A percentile compares a stretch with the other conserved stretches of the same genome.
Evolutionary conservation across 2,888 invertebrate species (phyloP).

Genomic region (Auanema freiburgensis): DNA sequence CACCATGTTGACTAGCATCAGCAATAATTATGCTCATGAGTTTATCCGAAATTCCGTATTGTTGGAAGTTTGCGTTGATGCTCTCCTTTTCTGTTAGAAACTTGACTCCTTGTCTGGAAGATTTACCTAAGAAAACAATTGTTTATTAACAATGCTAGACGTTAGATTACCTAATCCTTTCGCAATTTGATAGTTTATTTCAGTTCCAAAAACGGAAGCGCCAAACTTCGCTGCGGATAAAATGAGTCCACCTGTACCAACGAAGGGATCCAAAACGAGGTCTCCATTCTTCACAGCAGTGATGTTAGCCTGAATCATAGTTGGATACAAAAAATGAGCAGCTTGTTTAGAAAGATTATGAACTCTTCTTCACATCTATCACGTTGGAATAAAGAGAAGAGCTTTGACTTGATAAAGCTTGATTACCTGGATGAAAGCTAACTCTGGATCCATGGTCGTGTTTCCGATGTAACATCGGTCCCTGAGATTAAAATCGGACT

Average conservation of each 20-base stretch:
- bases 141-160: neutral
- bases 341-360: neutral
- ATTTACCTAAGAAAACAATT: slow-evolving; percentile 64
- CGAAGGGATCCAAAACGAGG: slow-evolving; percentile 90
- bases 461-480: slow-evolving; percentile 90
- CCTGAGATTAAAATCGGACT: slow-evolving; percentile 81
- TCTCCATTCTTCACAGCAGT: slow-evolving; percentile 76
- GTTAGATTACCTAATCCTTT: slow-evolving; percentile 73
- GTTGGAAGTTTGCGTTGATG: slow-evolving; percentile 82
- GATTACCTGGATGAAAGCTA: slow-evolving; percentile 78
- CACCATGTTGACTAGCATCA: slow-evolving; percentile 79
- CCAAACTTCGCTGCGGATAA: slow-evolving; percentile 89
- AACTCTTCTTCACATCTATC: neutral
- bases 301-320: slow-evolving; percentile 80
- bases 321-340: too few species aligned
- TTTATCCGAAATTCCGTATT: slow-evolving; percentile 74
- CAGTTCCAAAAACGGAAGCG: slow-evolving; percentile 79
- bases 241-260: slow-evolving; percentile 76
- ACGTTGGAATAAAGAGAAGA: too few species aligned
- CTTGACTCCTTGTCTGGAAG: slow-evolving; percentile 69
- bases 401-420: neutral
- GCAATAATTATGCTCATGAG: slow-evolving; percentile 88
- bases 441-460: slow-evolving; percentile 95
- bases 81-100: slow-evolving; percentile 76
- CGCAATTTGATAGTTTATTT: slow-evolving; percentile 88